Percentiles rank a stretch among this genome's conserved stretches.
phyloP scores from a whole-genome alignment of 1,140 invertebrate genomes.

The Formica selysi region DNA sequence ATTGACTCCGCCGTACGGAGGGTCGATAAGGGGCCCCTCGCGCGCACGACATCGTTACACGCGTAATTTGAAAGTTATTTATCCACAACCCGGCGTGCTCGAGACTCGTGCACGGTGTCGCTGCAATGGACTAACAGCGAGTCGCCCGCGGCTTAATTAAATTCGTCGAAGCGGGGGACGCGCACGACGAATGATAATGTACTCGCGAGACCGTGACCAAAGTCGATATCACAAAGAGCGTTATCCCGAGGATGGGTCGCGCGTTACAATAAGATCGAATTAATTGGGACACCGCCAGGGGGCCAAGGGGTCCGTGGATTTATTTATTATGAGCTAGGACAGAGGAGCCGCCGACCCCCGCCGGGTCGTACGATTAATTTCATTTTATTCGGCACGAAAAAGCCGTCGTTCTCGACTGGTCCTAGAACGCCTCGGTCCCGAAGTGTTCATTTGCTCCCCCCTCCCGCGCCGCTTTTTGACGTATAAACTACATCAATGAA shows the following conservation, averaged over 20 bases:
- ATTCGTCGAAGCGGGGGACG: constrained; percentile 53
- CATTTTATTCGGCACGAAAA: constrained; percentile 75
- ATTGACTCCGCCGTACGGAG: constrained; percentile 30
- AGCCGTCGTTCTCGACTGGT: constrained; percentile 55
- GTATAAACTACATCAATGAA: constrained; percentile 16
- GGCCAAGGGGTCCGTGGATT: constrained; percentile 68
- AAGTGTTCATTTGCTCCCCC: constrained; percentile 32
- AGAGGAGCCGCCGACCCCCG: constrained; percentile 72
- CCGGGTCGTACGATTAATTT: constrained; percentile 76
- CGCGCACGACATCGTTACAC: constrained; percentile 35
- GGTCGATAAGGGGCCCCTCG: constrained; percentile 29
- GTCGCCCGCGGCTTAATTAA: constrained; percentile 71
- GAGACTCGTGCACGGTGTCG: constrained; percentile 20
- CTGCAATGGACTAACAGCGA: background rate
- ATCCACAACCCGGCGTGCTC: constrained; percentile 34
- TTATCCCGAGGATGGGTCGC: constrained; percentile 64
- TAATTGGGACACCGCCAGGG: constrained; percentile 79
- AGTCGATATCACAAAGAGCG: constrained; percentile 68
- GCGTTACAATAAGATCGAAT: constrained; percentile 78
- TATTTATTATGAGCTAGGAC: constrained; percentile 79
- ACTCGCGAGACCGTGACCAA: constrained; percentile 57
- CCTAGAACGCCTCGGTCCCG: constrained; percentile 61
- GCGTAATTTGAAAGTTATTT: constrained; percentile 54
- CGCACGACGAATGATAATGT: constrained; percentile 68
- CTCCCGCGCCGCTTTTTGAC: background rate